Conservation (phyloP, 1,140 invertebrate species). For the Heliconius eleuchia region DNA sequence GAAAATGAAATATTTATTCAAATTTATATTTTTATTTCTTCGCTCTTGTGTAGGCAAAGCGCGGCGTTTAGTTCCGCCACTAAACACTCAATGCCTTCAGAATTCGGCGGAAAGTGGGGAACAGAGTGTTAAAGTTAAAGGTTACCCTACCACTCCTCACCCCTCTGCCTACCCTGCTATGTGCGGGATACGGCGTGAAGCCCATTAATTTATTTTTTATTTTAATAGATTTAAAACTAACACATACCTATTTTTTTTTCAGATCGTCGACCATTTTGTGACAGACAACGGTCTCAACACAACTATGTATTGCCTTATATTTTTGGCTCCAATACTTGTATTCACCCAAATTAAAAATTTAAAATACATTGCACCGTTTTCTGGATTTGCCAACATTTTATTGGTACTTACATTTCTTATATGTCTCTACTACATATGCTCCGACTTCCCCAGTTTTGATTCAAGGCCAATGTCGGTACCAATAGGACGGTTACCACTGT, state of each 20-base stretch:
- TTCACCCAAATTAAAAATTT: conserved; percentile 86
- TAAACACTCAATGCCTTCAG: no score
- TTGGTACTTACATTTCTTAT: conserved; percentile 86
- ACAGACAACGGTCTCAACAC: conserved; percentile 54
- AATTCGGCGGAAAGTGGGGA: no score
- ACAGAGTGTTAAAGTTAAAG: no score
- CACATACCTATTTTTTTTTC: conserved; percentile 59
- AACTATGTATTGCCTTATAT: conserved; percentile 82
- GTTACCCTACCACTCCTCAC: no score
- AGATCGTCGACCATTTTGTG: conserved; percentile 82
- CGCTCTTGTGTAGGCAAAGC: no score
- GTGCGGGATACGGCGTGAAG: no score
- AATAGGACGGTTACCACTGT: conserved; percentile 82
- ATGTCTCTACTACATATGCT: conserved; percentile 88
- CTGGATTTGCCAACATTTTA: conserved; percentile 86
- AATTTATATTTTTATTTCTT: no score
- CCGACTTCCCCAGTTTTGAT: conserved; percentile 75
- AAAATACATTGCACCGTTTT: conserved; percentile 89
- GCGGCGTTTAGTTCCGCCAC: no score
- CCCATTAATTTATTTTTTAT: no score
- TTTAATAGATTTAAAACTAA: no score
- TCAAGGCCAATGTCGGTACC: conserved; percentile 79
- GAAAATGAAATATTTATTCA: no score
- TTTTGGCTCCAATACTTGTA: conserved; percentile 83
- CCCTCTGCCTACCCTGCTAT: no score